Conservation (phyloP, 2,888 invertebrate species). For the Apantesis nais region DNA sequence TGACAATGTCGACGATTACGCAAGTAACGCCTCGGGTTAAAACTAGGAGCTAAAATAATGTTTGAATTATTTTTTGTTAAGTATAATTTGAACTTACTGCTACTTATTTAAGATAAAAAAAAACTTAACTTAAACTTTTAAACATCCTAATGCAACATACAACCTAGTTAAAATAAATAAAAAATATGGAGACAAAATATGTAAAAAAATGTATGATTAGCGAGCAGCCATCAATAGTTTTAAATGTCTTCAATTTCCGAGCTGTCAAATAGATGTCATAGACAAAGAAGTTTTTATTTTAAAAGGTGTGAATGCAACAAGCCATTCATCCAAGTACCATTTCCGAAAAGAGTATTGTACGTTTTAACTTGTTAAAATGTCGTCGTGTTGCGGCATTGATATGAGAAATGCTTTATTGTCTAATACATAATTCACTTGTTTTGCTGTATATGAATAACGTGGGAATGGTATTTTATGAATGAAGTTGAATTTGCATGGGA, state of each 20-base stretch:
- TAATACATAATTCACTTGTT: constrained; percentile 43
- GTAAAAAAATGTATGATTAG: not conserved
- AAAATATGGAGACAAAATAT: no score
- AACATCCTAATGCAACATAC: no score
- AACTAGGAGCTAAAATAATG: no score
- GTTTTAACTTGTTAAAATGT: constrained; percentile 21
- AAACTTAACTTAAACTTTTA: no score
- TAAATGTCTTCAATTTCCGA: constrained; percentile 37
- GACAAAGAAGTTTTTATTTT: constrained; percentile 19
- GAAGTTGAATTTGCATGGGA: constrained; percentile 29
- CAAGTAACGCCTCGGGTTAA: no score
- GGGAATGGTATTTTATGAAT: constrained; percentile 39
- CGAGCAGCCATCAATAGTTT: constrained; percentile 37
- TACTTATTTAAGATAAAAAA: no score
- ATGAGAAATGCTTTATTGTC: constrained; percentile 37
- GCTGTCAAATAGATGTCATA: constrained; percentile 40
- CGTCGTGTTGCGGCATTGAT: constrained; percentile 21
- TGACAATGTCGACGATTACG: no score
- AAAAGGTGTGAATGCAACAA: constrained; percentile 25
- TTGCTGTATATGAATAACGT: constrained; percentile 33
- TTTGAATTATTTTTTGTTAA: no score
- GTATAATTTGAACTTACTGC: no score
- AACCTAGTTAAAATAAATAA: no score
- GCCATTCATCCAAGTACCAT: constrained; percentile 14
- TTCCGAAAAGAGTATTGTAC: constrained; percentile 21